A percentile compares a stretch with the other conserved stretches of the same genome.
Conservation (phyloP, 2,113 vertebrate genomes). For the Osmerus eperlanus region DNA sequence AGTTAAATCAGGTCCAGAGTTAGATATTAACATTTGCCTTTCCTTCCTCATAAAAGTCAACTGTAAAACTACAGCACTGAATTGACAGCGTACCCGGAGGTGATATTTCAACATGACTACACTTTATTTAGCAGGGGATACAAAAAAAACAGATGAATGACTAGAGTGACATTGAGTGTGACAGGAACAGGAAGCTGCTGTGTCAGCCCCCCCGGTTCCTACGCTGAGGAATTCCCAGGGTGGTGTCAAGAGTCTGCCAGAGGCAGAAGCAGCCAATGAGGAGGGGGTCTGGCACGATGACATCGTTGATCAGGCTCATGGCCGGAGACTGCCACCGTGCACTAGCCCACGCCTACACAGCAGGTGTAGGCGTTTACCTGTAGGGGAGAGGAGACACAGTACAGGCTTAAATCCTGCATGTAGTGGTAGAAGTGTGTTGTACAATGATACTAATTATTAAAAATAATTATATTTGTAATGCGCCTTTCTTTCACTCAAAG, state of each 20-base stretch:
- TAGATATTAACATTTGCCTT: too few relatives aligned
- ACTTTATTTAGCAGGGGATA: too few relatives aligned
- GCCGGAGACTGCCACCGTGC: slow-evolving; percentile 36
- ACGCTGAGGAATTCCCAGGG: slow-evolving; percentile 84
- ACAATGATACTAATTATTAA: too few relatives aligned
- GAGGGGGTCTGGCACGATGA: slow-evolving; percentile 37
- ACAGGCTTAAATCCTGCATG: background rate
- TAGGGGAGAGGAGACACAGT: slow-evolving; percentile 2
- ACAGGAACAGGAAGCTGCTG: slow-evolving; percentile 54
- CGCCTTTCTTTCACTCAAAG: background rate
- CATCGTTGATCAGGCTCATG: background rate
- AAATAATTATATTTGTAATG: background rate
- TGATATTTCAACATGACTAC: too few relatives aligned
- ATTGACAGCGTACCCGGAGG: too few relatives aligned
- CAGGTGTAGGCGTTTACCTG: slow-evolving; percentile 90
- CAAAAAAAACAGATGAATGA: background rate
- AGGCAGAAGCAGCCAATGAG: slow-evolving; percentile 75
- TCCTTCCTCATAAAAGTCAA: too few relatives aligned
- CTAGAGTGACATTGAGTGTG: background rate
- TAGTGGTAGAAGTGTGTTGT: too few relatives aligned
- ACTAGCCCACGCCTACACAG: slow-evolving; percentile 76
- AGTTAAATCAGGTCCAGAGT: too few relatives aligned
- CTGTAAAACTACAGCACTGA: too few relatives aligned
- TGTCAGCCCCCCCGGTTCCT: slow-evolving; percentile 84
- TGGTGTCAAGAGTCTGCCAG: slow-evolving; percentile 82